Conservation (phyloP, 1,140 invertebrate genomes). For the Drosophila murphyi region DNA sequence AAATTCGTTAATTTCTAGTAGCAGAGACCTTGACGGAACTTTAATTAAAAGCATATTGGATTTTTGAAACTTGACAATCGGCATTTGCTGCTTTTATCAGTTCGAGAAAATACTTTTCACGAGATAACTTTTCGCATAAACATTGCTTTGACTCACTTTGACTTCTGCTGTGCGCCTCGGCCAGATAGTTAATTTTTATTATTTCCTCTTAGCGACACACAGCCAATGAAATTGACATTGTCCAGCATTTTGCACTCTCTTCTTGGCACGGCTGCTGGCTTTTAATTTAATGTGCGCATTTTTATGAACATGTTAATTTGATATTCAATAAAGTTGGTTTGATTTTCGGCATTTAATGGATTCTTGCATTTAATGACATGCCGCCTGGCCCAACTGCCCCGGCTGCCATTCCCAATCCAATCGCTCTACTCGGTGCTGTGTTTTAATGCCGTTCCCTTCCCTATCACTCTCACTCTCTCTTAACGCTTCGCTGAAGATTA, state of each 20-base stretch:
- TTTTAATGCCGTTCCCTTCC: conserved; percentile 32
- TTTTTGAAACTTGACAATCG: conserved; percentile 1
- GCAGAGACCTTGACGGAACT: too few relatives aligned
- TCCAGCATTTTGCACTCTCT: conserved; percentile 25
- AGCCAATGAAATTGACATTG: conserved; percentile 60
- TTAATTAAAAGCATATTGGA: background rate
- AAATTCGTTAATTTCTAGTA: too few relatives aligned
- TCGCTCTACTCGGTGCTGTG: conserved; percentile 9
- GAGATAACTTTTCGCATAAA: conserved; percentile 51
- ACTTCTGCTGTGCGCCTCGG: conserved; percentile 22
- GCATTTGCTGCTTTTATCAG: conserved; percentile 3
- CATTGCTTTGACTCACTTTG: conserved; percentile 32
- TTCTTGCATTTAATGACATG: conserved; percentile 77
- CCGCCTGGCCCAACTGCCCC: conserved; percentile 18
- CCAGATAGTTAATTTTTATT: conserved; percentile 76
- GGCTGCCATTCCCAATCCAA: background rate
- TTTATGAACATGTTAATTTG: conserved; percentile 84
- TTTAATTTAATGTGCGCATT: conserved; percentile 82
- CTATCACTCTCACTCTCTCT: conserved; percentile 23
- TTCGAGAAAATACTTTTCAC: conserved; percentile 24
- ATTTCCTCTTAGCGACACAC: conserved; percentile 62
- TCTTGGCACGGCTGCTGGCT: conserved; percentile 26
- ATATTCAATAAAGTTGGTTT: conserved; percentile 83
- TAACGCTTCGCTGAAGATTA: conserved; percentile 66
- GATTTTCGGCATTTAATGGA: conserved; percentile 83